Percentiles rank a stretch among this genome's conserved stretches.
Conservation (phyloP, 1,140 invertebrate genomes). For the Hycleus cichorii region DNA sequence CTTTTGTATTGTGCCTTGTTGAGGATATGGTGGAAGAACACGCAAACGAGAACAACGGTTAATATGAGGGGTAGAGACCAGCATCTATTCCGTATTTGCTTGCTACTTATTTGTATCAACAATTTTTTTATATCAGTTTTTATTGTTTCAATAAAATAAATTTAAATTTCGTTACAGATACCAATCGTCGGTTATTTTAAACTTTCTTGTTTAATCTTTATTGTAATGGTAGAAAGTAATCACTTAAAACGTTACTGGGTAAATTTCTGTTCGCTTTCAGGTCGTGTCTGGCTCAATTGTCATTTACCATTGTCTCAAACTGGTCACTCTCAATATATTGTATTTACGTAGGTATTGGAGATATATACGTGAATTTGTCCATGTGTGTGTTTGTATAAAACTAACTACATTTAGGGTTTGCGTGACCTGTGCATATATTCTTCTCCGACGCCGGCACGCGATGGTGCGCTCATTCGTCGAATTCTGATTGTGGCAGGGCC, state of each 20-base stretch:
- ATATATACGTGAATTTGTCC: not conserved
- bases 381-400: not conserved
- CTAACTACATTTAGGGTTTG: constrained; percentile 31
- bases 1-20: constrained; percentile 1
- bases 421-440: constrained; percentile 32
- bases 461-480: constrained; percentile 23
- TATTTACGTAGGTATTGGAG: not conserved
- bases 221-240: too few species aligned
- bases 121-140: too few species aligned
- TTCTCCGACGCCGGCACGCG: constrained; percentile 22
- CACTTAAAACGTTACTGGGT: too few species aligned
- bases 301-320: constrained; percentile 26
- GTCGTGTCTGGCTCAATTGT: constrained; percentile 14
- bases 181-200: too few species aligned
- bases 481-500: constrained; percentile 33
- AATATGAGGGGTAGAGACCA: too few species aligned
- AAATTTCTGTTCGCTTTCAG: too few species aligned
- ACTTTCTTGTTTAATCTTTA: too few species aligned
- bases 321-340: not conserved
- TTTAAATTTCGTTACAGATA: too few species aligned
- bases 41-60: not conserved
- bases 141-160: too few species aligned
- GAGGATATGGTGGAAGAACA: constrained; percentile 5
- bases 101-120: too few species aligned
- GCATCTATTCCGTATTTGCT: too few species aligned